These are phyloP conservation scores for Seira sanloemensis DNA, from an alignment of 2,888 invertebrate species.

Conservation along the genomic window DNA sequence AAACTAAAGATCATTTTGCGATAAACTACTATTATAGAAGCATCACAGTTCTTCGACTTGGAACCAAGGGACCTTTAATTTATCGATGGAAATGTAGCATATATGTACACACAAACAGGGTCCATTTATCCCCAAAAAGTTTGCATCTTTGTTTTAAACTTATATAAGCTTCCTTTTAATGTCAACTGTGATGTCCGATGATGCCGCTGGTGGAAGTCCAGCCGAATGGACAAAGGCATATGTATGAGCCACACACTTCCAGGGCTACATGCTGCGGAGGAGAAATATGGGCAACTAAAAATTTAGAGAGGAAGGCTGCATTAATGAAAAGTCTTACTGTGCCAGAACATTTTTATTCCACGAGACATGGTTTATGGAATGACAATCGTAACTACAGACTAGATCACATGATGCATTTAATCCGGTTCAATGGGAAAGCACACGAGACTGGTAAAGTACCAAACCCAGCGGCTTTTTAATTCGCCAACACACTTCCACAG, in stretches of 20 bases:
- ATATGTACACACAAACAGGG: neutral
- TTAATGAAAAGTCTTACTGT: neutral
- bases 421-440: neutral
- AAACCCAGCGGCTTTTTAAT: neutral
- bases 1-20: neutral
- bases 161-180: neutral
- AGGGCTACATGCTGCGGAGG: neutral
- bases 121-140: neutral
- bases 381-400: neutral
- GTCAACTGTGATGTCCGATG: neutral
- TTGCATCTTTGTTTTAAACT: neutral
- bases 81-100: neutral
- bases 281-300: neutral
- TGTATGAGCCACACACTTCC: neutral
- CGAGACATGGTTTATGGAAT: neutral
- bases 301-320: neutral
- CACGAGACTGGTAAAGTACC: neutral
- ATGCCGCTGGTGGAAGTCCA: neutral
- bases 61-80: too few species aligned
- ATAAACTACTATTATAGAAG: neutral
- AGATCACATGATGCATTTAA: neutral
- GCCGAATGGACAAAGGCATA: neutral
- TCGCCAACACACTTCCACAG: neutral
- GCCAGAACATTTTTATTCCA: neutral
- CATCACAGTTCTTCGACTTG: too few species aligned